Evolutionary conservation across 2,113 vertebrate genomes (phyloP), one percentile per base, ranked within the genome.

Genomic region (Forbesichthys agassizii): DNA sequence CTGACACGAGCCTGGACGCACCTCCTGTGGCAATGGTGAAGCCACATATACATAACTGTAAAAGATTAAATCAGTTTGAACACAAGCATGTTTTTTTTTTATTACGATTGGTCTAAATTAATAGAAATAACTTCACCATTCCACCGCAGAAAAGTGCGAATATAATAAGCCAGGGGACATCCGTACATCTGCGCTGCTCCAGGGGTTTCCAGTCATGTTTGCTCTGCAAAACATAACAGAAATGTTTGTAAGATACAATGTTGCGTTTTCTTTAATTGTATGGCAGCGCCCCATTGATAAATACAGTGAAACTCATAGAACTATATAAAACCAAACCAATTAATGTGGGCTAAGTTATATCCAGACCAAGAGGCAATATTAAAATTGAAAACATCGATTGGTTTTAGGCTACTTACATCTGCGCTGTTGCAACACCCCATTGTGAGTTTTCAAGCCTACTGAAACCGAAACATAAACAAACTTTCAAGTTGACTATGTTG

Each of bases 141-240:
- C 98, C 98, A 70, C 95, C 0, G 18, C 96, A 97, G 80, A 98
- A 99, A 3, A 98, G 70, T 0, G 88, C 59, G 53, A 97, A 98
- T 20, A 98, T 71, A 56, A 99, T 84, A 59, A 99, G 92, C 97
- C 98, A 99, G 53, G 95, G 96, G 48, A 98, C 90, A 63, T 99
- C 98, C 68, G 98, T 99, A 82, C 96, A 98, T 81, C 91, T 93
- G 75, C 94, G 94, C 4, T 98, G 93, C 87, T 99, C 94, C 80
- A 98, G 82, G 2, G 96, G 98, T 68, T 95, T 96, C 98, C 98
- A 99, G 42, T 98, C 95, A 77, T 94, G 87, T 73, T 94, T 94
- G 60, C 90, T 93, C 97, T 98, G 90, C 16, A 68, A 64, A 69
- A 69, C 78, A 84, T 84, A 36, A 77, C 77, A 77, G 33, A 61